phyloP scores from a whole-genome alignment of 2,113 vertebrate species.

The Noturus placidus region DNA sequence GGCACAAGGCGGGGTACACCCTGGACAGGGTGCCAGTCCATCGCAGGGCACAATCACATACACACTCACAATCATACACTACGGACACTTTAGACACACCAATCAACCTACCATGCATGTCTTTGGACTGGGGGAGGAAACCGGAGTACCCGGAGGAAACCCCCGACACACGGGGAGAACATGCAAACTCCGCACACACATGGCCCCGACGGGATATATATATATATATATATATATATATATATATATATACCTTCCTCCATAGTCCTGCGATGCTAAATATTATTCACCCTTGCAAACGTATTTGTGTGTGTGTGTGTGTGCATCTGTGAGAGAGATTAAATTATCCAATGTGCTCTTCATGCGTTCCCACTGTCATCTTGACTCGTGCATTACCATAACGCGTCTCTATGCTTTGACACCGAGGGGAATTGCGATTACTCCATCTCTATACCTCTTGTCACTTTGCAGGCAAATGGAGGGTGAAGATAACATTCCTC shows the following conservation, averaged over 20 bases:
- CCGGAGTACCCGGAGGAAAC: too few relatives aligned
- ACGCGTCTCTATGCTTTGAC: slow-evolving; percentile 50
- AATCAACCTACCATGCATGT: too few relatives aligned
- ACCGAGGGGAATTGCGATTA: slow-evolving; percentile 57
- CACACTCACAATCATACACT: too few relatives aligned
- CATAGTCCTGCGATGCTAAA: slow-evolving; percentile 8
- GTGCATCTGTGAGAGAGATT: slow-evolving; percentile 16
- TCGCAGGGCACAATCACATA: too few relatives aligned
- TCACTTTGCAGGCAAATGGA: slow-evolving; percentile 53
- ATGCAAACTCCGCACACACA: too few relatives aligned
- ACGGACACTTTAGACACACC: too few relatives aligned
- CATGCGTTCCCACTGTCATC: slow-evolving; percentile 24
- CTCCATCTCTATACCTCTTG: slow-evolving; percentile 46
- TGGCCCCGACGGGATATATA: too few relatives aligned
- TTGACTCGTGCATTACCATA: slow-evolving; percentile 47
- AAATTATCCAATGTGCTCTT: slow-evolving; percentile 47
- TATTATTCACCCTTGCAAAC: slow-evolving; percentile 29
- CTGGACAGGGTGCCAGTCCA: too few relatives aligned
- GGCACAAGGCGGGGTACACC: too few relatives aligned
- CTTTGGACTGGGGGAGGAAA: too few relatives aligned
- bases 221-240: too few relatives aligned
- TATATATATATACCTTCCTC: slow-evolving; percentile 6
- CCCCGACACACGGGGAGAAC: too few relatives aligned
- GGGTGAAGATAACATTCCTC: slow-evolving; percentile 47
- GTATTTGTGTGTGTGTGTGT: not conserved